Evolutionary conservation across 2,113 vertebrate genomes (phyloP).

Genomic region (Aspiorhynchus laticeps): DNA sequence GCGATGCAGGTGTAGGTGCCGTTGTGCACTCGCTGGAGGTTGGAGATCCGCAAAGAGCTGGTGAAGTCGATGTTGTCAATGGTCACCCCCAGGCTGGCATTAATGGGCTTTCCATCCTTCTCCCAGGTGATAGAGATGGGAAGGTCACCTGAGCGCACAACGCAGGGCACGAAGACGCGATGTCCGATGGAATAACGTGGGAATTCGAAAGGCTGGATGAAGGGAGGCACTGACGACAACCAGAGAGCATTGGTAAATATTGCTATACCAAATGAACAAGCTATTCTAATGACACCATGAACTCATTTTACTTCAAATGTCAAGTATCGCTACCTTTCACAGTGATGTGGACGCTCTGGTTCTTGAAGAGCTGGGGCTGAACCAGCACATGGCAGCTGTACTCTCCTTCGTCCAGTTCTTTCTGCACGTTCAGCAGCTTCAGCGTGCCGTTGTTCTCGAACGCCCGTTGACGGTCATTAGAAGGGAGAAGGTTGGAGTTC

Average conservation of each 20-base stretch:
- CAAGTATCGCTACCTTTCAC: conserved; percentile 85
- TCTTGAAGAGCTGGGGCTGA: conserved; percentile 82
- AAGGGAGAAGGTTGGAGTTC: conserved; percentile 95
- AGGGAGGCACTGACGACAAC: conserved; percentile 86
- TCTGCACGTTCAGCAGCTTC: conserved; percentile 95
- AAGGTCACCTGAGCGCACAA: conserved; percentile 95
- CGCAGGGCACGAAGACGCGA: conserved; percentile 95
- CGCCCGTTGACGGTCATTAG: conserved; percentile 96
- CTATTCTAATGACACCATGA: background rate
- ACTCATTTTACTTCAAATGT: conserved; percentile 61
- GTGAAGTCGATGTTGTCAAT: conserved; percentile 99
- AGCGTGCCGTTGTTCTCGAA: conserved; percentile 97
- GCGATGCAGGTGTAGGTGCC: conserved; percentile 98
- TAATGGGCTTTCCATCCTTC: conserved; percentile 93
- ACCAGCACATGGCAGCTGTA: conserved; percentile 96
- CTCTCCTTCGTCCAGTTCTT: conserved; percentile 90
- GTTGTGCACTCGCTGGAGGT: conserved; percentile 94
- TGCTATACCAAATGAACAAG: background rate
- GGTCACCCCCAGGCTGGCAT: conserved; percentile 92
- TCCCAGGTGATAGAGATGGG: conserved; percentile 99
- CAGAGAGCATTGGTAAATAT: background rate
- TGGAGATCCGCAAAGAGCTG: conserved; percentile 95
- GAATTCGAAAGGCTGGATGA: conserved; percentile 97
- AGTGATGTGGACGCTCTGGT: conserved; percentile 91
- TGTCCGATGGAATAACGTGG: conserved; percentile 96